Conservation (phyloP, 2,113 vertebrate genomes). For the Coptodon rendalli region DNA sequence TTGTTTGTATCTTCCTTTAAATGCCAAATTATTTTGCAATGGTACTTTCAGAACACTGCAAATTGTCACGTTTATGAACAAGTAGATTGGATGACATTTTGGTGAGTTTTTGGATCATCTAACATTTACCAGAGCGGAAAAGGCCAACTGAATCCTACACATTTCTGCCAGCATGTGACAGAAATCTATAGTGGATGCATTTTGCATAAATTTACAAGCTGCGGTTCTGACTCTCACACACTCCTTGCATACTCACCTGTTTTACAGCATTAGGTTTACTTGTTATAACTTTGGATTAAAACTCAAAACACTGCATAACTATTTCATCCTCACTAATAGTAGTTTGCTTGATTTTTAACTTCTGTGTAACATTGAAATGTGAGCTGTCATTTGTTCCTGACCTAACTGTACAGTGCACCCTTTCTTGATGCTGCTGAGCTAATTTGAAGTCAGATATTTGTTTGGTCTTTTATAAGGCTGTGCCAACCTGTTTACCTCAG, state of each 20-base stretch:
- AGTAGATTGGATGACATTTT: neutral
- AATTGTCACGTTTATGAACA: neutral
- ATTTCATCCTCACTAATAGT: neutral
- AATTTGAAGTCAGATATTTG: constrained; percentile 1
- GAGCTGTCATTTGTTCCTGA: neutral
- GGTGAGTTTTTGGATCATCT: neutral
- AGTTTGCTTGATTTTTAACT: neutral
- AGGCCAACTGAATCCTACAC: neutral
- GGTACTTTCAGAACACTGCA: neutral
- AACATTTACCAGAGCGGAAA: neutral
- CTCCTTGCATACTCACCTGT: neutral
- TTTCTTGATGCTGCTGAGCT: constrained; percentile 29
- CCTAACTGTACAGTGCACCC: neutral
- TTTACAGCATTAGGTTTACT: neutral
- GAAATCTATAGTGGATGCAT: neutral
- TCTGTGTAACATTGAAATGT: neutral
- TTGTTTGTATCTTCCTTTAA: neutral
- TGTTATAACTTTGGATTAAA: neutral
- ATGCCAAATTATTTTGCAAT: neutral
- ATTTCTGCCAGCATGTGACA: neutral
- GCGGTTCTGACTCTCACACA: neutral
- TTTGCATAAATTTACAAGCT: neutral
- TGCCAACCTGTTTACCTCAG: constrained; percentile 51
- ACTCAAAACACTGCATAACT: neutral
- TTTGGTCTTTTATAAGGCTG: neutral